Conservation (phyloP, 2,113 vertebrate genomes). For the Trogon melanurus region DNA sequence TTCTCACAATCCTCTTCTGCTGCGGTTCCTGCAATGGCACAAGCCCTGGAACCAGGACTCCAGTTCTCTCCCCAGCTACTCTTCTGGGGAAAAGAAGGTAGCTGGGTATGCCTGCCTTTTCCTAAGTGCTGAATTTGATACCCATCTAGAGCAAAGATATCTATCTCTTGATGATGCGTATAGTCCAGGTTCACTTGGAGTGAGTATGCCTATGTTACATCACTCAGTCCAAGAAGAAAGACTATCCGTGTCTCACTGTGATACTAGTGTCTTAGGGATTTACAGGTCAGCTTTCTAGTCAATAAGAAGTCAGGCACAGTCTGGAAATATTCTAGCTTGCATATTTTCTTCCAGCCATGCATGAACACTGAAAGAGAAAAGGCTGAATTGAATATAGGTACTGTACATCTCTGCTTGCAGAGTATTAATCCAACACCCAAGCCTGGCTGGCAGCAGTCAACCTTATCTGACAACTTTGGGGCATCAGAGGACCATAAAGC, state of each 20-base stretch:
- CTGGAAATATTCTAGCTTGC: background rate
- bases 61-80: background rate
- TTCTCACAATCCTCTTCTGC: background rate
- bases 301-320: background rate
- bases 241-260: background rate
- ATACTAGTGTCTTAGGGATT: background rate
- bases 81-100: background rate
- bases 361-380: background rate
- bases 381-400: background rate
- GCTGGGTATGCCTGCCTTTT: background rate
- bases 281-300: background rate
- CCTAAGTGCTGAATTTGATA: background rate
- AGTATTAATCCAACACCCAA: background rate
- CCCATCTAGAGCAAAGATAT: background rate
- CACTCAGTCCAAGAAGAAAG: background rate
- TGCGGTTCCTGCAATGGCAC: rapidly evolving
- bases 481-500: background rate
- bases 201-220: background rate
- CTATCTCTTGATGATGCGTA: background rate
- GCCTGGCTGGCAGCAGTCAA: background rate
- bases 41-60: background rate
- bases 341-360: background rate
- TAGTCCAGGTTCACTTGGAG: background rate
- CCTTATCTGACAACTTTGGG: background rate
- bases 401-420: background rate